Evolutionary conservation across 2,888 invertebrate genomes (phyloP).

Genomic region (Archips xylosteana): DNA sequence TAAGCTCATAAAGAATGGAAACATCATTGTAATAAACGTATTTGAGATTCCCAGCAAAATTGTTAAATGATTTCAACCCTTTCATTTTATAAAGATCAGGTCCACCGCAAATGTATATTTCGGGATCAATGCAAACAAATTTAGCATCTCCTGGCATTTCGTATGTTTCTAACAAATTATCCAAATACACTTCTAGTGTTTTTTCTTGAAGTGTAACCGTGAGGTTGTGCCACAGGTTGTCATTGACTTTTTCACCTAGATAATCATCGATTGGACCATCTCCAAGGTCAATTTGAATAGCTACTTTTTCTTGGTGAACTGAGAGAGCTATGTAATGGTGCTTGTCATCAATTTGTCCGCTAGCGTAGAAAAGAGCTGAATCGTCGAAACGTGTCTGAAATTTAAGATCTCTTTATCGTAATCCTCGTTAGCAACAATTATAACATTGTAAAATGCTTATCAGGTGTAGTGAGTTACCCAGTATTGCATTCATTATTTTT

Average conservation of each 20-base stretch:
- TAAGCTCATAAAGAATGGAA: slow-evolving; percentile 95
- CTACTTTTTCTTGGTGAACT: slow-evolving; percentile 92
- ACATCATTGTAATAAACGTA: slow-evolving; percentile 97
- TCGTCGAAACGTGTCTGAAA: slow-evolving; percentile 95
- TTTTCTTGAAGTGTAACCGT: slow-evolving; percentile 93
- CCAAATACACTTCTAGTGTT: slow-evolving; percentile 90
- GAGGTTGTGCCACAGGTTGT: slow-evolving; percentile 95
- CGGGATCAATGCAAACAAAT: slow-evolving; percentile 95
- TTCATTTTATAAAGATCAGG: slow-evolving; percentile 93
- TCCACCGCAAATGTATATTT: slow-evolving; percentile 96
- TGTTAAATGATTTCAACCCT: slow-evolving; percentile 92
- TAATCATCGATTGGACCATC: slow-evolving; percentile 89
- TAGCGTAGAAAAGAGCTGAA: slow-evolving; percentile 96
- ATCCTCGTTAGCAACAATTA: not conserved
- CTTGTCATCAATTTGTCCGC: slow-evolving; percentile 94
- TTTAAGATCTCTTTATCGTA: not conserved
- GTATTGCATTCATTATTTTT: not conserved
- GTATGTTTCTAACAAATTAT: slow-evolving; percentile 89
- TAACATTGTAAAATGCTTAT: too few relatives aligned
- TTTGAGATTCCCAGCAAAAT: slow-evolving; percentile 95
- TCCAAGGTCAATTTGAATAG: slow-evolving; percentile 95
- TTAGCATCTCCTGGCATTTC: slow-evolving; percentile 88
- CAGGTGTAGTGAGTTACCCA: not conserved
- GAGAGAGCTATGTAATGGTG: slow-evolving; percentile 96
- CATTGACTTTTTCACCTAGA: slow-evolving; percentile 89